Evolutionary conservation across 2,797 vertebrate species (phyloP).

Genomic region (Periparus ater): DNA sequence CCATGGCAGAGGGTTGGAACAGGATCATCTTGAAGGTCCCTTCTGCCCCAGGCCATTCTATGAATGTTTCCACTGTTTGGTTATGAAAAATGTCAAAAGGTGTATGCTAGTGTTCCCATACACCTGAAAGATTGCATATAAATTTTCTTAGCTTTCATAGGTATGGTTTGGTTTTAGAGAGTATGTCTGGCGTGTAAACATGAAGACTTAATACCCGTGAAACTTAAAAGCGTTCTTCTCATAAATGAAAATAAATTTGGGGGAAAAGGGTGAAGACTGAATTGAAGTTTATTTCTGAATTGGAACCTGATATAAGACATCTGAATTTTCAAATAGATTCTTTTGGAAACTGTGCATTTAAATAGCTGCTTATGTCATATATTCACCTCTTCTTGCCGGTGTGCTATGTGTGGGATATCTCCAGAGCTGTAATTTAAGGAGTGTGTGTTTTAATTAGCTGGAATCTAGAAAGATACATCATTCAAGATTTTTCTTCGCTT

Average conservation of each 20-base stretch:
- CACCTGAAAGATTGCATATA: background rate
- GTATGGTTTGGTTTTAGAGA: background rate
- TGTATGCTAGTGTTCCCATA: background rate
- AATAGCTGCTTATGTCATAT: constrained; percentile 44
- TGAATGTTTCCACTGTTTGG: constrained; percentile 58
- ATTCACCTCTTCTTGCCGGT: constrained; percentile 67
- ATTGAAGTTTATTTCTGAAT: background rate
- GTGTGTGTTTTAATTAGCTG: constrained; percentile 71
- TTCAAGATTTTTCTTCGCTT: constrained; percentile 70
- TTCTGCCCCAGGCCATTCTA: background rate
- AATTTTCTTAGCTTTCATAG: constrained; percentile 18
- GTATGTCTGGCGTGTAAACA: background rate
- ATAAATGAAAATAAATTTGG: background rate
- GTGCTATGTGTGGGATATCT: constrained; percentile 69
- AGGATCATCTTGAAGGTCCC: background rate
- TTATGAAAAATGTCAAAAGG: constrained; percentile 35
- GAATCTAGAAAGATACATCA: constrained; percentile 66
- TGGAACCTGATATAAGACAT: background rate
- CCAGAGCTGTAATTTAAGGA: constrained; percentile 59
- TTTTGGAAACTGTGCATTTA: constrained; percentile 60
- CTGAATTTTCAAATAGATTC: constrained; percentile 65
- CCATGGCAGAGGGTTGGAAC: background rate
- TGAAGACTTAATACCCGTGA: background rate
- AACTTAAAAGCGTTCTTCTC: background rate
- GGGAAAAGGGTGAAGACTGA: background rate